phyloP scores from a whole-genome alignment of 2,888 invertebrate genomes.

The Cryptosula pallasiana region DNA sequence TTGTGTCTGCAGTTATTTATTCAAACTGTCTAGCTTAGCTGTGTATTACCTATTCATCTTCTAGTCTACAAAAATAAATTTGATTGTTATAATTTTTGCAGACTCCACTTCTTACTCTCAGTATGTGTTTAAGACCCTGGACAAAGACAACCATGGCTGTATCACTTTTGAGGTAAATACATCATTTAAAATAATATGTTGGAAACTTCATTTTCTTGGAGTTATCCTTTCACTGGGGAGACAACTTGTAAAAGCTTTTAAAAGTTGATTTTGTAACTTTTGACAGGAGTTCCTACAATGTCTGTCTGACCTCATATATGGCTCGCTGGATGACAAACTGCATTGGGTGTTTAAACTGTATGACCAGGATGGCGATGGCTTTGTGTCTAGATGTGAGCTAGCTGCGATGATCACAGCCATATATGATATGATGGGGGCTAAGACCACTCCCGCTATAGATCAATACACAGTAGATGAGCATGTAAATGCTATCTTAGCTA shows the following conservation, averaged over 20 bases:
- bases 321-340: slow-evolving; percentile 85
- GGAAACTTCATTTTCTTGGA: no score
- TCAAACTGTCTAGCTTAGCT: no score
- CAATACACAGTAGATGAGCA: slow-evolving; percentile 11
- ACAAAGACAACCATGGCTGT: slow-evolving; percentile 83
- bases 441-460: slow-evolving; percentile 9
- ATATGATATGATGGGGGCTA: slow-evolving; percentile 22
- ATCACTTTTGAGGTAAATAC: slow-evolving; percentile 91
- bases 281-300: slow-evolving; percentile 88
- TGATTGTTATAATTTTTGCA: no score
- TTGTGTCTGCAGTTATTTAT: no score
- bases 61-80: no score
- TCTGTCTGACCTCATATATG: slow-evolving; percentile 83
- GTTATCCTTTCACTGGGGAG: no score
- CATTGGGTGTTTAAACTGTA: slow-evolving; percentile 93
- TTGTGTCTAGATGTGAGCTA: slow-evolving; percentile 9
- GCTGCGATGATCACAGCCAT: slow-evolving; percentile 13
- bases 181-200: no score
- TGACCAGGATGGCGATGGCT: slow-evolving; percentile 87
- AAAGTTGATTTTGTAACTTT: no score
- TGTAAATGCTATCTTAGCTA: slow-evolving; percentile 9
- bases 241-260: not conserved
- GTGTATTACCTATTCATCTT: no score
- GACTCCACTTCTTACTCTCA: slow-evolving; percentile 85
- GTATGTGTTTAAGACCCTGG: slow-evolving; percentile 87